Evolutionary conservation across 2,113 vertebrate species (phyloP).

Genomic region (Nerophis lumbriciformis): DNA sequence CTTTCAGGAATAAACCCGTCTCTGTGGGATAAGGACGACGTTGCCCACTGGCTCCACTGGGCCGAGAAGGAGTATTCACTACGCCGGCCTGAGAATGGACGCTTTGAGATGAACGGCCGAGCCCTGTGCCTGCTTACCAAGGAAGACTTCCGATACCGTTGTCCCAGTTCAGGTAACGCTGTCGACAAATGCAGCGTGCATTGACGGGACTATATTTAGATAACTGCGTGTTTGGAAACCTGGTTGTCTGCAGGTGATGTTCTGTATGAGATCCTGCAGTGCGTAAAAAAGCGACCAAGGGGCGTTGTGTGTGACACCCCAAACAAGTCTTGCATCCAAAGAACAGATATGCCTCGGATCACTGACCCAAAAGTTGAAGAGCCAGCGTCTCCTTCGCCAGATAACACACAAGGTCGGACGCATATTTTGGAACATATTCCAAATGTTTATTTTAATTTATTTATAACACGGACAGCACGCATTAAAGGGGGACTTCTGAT

Average conservation of each 20-base stretch:
- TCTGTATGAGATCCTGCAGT: slow-evolving; percentile 86
- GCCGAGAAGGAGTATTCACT: slow-evolving; percentile 85
- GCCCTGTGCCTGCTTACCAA: slow-evolving; percentile 91
- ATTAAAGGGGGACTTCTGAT: background rate
- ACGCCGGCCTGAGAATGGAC: slow-evolving; percentile 51
- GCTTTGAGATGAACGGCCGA: slow-evolving; percentile 87
- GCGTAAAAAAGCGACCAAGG: slow-evolving; percentile 80
- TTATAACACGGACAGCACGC: no score
- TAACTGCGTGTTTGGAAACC: background rate
- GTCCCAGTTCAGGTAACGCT: slow-evolving; percentile 81
- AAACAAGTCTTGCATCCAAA: slow-evolving; percentile 18
- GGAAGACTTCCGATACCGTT: slow-evolving; percentile 84
- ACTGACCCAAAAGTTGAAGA: background rate
- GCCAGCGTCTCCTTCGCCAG: slow-evolving; percentile 11
- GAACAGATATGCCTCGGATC: slow-evolving; percentile 40
- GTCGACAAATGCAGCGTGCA: background rate
- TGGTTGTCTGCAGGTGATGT: slow-evolving; percentile 77
- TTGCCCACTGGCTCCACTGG: slow-evolving; percentile 88
- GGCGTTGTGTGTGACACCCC: slow-evolving; percentile 49
- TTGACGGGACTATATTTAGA: background rate
- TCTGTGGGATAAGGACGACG: slow-evolving; percentile 88
- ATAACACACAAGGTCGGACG: slow-evolving; percentile 27
- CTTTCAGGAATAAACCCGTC: slow-evolving; percentile 84
- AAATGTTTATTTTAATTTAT: no score
- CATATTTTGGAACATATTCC: background rate